Percentiles rank a stretch among this genome's conserved stretches.
Evolutionary conservation across 2,797 vertebrate species (phyloP).

Genomic region (Tragopan temminckii): DNA sequence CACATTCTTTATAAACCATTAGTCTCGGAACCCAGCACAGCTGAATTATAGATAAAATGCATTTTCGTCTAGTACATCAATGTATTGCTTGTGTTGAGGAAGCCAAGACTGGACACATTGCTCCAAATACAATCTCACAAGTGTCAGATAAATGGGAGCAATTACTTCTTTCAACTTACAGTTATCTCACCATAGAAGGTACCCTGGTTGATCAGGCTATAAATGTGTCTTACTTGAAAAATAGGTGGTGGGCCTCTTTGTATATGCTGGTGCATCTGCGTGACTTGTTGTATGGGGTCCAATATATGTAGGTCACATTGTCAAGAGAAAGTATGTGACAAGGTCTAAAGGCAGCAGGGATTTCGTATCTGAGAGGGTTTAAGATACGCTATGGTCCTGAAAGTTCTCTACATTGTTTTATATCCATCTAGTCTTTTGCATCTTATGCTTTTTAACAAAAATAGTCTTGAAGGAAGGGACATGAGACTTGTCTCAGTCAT

Average conservation of each 20-base stretch:
- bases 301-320: fast-evolving
- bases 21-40: background rate
- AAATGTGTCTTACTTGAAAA: background rate
- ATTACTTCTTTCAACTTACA: background rate
- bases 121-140: background rate
- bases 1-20: background rate
- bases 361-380: background rate
- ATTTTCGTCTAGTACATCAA: background rate
- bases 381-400: background rate
- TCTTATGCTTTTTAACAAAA: background rate
- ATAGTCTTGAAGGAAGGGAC: background rate
- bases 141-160: background rate
- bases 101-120: background rate
- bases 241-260: background rate
- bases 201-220: background rate
- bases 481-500: background rate
- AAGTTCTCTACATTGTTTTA: background rate
- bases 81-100: background rate
- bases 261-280: fast-evolving
- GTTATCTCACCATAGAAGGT: background rate
- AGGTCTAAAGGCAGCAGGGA: background rate
- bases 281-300: background rate
- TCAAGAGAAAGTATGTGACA: background rate
- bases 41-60: background rate
- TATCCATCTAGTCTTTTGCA: background rate